phyloP scores from a whole-genome alignment of 30 jellyfish, hydroid and myxozoan species.

The Cassiopea andromeda region DNA sequence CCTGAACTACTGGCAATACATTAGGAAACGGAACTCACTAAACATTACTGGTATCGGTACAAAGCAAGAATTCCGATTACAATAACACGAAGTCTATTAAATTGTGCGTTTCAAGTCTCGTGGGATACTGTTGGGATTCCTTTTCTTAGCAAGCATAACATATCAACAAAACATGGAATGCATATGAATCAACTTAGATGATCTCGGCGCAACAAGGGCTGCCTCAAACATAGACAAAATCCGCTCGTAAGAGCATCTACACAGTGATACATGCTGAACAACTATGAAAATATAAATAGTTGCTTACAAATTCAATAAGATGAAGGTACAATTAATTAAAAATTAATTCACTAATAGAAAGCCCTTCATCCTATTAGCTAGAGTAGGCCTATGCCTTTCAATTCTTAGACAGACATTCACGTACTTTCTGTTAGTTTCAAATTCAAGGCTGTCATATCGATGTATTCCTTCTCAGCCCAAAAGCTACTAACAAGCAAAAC shows the following conservation, averaged over 20 bases:
- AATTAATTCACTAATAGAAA: too few relatives aligned
- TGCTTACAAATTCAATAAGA: background rate
- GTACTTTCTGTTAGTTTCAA: too few relatives aligned
- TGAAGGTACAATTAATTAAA: background rate
- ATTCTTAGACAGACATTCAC: background rate
- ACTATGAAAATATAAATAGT: background rate
- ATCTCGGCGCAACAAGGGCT: background rate
- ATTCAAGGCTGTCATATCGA: background rate
- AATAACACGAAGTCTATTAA: background rate
- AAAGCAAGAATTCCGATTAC: background rate
- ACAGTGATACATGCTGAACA: background rate
- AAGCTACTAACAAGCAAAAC: too few relatives aligned
- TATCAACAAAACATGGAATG: background rate
- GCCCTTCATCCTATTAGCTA: background rate
- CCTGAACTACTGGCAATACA: background rate
- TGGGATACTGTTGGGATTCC: too few relatives aligned
- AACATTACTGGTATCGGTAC: background rate
- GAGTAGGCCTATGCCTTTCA: background rate
- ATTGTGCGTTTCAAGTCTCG: background rate
- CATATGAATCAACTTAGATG: background rate
- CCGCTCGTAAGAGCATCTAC: background rate
- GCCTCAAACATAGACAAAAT: background rate
- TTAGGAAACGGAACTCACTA: background rate
- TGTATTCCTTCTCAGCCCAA: too few relatives aligned
- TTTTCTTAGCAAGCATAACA: background rate